These are phyloP conservation scores for Trachelus stipa DNA, from an alignment of 2,888 invertebrate species.

Conservation along the genomic window DNA sequence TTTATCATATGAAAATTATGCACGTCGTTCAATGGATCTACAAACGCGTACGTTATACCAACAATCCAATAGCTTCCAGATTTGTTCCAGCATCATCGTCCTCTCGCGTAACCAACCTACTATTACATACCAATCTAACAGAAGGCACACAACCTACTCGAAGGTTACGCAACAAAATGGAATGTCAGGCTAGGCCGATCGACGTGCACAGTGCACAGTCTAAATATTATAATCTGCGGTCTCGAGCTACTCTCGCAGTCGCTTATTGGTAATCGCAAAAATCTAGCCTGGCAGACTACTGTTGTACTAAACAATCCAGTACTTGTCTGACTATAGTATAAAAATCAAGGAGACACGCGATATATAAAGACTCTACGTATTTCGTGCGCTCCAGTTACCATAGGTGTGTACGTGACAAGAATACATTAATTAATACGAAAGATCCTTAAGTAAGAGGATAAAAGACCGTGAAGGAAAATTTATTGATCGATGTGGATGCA, in stretches of 20 bases:
- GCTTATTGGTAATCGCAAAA: conserved; percentile 2
- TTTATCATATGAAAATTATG: not conserved
- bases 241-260: conserved; percentile 14
- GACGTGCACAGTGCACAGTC: not conserved
- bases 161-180: conserved; percentile 4
- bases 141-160: not conserved
- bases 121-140: not conserved
- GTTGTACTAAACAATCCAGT: not conserved
- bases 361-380: not conserved
- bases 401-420: not conserved
- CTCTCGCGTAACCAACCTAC: not conserved
- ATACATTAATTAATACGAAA: not conserved
- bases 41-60: not conserved
- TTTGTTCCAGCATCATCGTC: not conserved
- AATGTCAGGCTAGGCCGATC: conserved; percentile 5
- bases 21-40: not conserved
- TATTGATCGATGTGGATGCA: not conserved
- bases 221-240: conserved; percentile 14
- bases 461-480: not conserved
- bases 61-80: not conserved
- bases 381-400: not conserved
- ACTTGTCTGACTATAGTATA: not conserved
- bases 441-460: not conserved
- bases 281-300: not conserved
- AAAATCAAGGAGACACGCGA: not conserved